These are phyloP conservation scores for Thunnus thynnus DNA, from an alignment of 2,113 vertebrate genomes.

Conservation along the genomic window DNA sequence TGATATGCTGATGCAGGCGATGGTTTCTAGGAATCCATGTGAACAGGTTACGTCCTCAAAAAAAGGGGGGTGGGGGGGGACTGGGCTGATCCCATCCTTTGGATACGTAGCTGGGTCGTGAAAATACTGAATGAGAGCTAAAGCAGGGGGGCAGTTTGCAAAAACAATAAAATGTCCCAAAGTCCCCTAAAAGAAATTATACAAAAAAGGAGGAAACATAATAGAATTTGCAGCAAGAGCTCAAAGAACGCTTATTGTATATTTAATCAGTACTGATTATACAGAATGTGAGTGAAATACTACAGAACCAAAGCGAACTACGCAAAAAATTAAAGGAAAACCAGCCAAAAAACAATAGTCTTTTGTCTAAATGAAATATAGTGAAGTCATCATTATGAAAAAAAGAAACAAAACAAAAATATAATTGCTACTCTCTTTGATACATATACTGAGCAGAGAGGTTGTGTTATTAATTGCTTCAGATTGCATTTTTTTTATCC, in stretches of 20 bases:
- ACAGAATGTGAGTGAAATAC: conserved; percentile 50
- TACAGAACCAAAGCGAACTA: conserved; percentile 71
- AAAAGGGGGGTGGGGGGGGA: neutral
- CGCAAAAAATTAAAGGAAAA: conserved; percentile 57
- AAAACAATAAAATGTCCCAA: conserved; percentile 37
- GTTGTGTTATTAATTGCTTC: conserved; percentile 85
- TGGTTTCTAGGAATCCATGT: conserved; percentile 7
- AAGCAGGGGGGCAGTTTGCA: conserved; percentile 3
- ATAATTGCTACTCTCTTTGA: conserved; percentile 76
- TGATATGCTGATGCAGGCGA: conserved; percentile 70
- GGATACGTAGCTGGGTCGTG: conserved; percentile 64
- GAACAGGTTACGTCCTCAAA: too few species aligned
- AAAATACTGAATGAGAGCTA: conserved; percentile 60
- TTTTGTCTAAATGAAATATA: conserved; percentile 78
- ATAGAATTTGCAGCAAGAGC: conserved; percentile 56
- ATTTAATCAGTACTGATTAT: conserved; percentile 72
- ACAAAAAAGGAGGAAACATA: conserved; percentile 33
- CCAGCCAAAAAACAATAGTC: conserved; percentile 60
- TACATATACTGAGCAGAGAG: conserved; percentile 72
- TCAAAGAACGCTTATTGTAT: conserved; percentile 69
- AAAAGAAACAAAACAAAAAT: conserved; percentile 55
- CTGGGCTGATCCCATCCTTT: conserved; percentile 56
- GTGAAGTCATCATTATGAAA: conserved; percentile 68
- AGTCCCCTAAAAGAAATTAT: conserved; percentile 35
- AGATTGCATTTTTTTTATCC: conserved; percentile 67